Base-by-base conservation (phyloP, 2,888 invertebrate genomes). In the Hypercompe scribonia region DNA sequence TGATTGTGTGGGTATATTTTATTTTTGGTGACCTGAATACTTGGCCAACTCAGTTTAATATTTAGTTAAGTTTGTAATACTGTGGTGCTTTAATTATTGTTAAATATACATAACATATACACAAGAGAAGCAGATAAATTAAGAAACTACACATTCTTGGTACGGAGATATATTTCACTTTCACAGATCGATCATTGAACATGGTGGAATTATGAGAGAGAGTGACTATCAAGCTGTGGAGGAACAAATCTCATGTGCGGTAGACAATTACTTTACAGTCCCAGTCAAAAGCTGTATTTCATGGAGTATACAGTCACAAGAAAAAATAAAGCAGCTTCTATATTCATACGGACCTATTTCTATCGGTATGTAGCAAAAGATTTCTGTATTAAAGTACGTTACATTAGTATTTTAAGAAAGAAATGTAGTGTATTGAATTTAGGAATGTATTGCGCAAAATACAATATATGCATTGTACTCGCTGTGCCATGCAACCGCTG, bases 301-400 rank as follows among this genome's bases (percentile, higher is more conserved):
- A 15, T 71, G 65, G 21, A 34, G 31, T 2, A 34, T 74, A 1
- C 61, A 10, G 28, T 58, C 65, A 34, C 74, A 71, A 65, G 68
- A 71, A 0, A 74, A 71, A 58, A 28, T 74, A 31, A 70, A 68
- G 24, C 64, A 68, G n/a, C 33, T 71, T 10, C 33, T 74, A 13
- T 46, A 61, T 15, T 28, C 31, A 8, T 18, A 21, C 24, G 74
- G 74, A 36, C 74, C 74, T 15, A 50, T 71, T 54, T 21, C 63
- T 46, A 69, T 74, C 13, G 65, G 74, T 74, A 46, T n/a, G 8
- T 54, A 54, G n/a, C 11, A n/a, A n/a, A n/a, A n/a, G 8, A n/a
- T 54, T n/a, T 10, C 24, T 50, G 21, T 50, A 5, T 50, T 50
- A 46, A 15, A 3, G 15, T 46, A 46, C 18, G 18, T 18, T 46